Evolutionary conservation across 2,888 invertebrate genomes (phyloP), one percentile per base, ranked within the genome.

Genomic region (Lottia gigantea): DNA sequence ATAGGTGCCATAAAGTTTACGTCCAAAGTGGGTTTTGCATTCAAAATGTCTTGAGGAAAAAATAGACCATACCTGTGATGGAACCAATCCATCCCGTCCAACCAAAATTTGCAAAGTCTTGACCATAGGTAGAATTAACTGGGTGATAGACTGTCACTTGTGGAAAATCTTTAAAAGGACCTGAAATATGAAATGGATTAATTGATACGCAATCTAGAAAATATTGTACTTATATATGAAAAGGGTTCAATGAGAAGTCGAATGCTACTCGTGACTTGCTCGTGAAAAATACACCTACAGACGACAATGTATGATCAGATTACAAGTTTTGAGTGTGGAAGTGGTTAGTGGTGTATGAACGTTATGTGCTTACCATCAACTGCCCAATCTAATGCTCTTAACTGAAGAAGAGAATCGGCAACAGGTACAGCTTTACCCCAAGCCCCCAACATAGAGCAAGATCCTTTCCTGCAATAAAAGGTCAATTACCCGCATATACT

Each of bases 141-240:
- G 81, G 81, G 46, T 82, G 82, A 49, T 82, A 82, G 11, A 82
- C 82, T 4, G 82, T 81, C 64, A 82, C 80, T 67, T 82, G 82
- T 0, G 81, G 80, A 65, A 72, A 79, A 46, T 82, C 82, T 64
- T 81, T 80, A 68, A 81, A 82, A 0, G 81, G 82, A 2, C 82
- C 82, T 82, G 71, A 14, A 68, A 67, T 19, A 46, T 31, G 62
- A 25, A 26, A 26, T 23, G 1, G 25, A 14, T 49, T 2, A 46
- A 19, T 19, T 15, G 16, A 64, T 25, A 46, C 46, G 62, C 16
- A n/a, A 25, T 46, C 8, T 8, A 23, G n/a, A 8, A 14, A 26
- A n/a, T n/a, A n/a, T n/a, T n/a, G n/a, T n/a, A n/a, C n/a, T n/a
- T n/a, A n/a, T n/a, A n/a, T n/a, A n/a, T n/a, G n/a, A n/a, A n/a